A percentile compares a stretch with the other conserved stretches of the same genome.
Evolutionary conservation across 2,797 vertebrate genomes (phyloP).

Genomic region (Neosalanx taihuensis): DNA sequence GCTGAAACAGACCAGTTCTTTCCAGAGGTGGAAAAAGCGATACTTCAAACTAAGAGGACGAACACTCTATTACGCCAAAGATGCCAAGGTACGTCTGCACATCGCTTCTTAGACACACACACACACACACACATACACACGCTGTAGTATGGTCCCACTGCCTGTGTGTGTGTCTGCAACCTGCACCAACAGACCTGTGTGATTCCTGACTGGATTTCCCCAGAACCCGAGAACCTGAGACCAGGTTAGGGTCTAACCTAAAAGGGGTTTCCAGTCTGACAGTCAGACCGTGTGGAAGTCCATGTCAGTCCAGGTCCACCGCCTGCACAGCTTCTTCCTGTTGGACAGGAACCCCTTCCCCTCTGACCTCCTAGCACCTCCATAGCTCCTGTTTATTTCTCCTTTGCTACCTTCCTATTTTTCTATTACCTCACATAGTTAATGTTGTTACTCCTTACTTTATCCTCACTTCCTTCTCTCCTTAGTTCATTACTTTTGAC

Average conservation of each 20-base stretch:
- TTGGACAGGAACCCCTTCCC: not conserved
- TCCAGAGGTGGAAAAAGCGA: conserved; percentile 98
- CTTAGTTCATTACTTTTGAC: not conserved
- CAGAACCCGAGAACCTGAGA: no score
- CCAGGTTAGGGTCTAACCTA: no score
- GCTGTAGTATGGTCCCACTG: not conserved
- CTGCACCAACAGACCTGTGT: no score
- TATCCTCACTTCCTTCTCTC: not conserved
- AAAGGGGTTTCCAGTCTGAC: no score
- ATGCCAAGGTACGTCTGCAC: conserved; percentile 85
- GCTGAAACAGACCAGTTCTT: conserved; percentile 98
- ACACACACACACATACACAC: not conserved
- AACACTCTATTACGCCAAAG: conserved; percentile 98
- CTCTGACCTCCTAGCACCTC: not conserved
- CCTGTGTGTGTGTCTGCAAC: no score
- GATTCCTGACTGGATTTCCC: no score
- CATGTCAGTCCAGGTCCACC: no score
- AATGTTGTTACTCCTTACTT: not conserved
- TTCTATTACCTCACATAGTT: no score
- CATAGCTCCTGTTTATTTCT: not conserved
- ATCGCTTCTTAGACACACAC: not conserved
- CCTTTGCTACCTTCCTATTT: no score
- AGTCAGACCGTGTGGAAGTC: not conserved
- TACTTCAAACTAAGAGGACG: conserved; percentile 97
- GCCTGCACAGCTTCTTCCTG: not conserved